Percentiles rank a stretch among this genome's conserved stretches.
Evolutionary conservation across 2,888 invertebrate species (phyloP).

Genomic region (Macrosiphum euphorbiae): DNA sequence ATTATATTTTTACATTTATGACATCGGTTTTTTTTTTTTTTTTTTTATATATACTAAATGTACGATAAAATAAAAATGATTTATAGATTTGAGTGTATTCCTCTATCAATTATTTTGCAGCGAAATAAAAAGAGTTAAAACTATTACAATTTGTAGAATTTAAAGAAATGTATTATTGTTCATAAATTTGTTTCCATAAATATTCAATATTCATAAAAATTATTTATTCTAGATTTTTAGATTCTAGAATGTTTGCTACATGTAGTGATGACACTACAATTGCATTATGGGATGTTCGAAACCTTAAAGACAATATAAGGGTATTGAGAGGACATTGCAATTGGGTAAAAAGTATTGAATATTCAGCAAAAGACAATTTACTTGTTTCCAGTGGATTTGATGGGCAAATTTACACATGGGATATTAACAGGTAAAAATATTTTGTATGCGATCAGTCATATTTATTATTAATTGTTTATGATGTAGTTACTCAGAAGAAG

Average conservation of each 20-base stretch:
- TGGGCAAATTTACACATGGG: constrained; percentile 94
- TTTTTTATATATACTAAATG: too few relatives aligned
- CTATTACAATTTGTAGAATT: neutral
- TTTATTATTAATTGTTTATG: constrained; percentile 40
- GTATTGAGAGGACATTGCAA: constrained; percentile 89
- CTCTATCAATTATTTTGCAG: neutral
- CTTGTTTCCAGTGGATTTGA: constrained; percentile 94
- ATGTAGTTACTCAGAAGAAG: constrained; percentile 78
- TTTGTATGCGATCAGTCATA: neutral
- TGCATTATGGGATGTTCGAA: constrained; percentile 92
- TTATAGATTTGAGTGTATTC: neutral
- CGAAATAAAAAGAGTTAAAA: neutral
- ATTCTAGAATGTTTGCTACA: constrained; percentile 88
- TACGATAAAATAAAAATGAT: neutral
- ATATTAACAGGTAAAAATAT: constrained; percentile 81
- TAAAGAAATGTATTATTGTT: neutral
- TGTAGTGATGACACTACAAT: constrained; percentile 95
- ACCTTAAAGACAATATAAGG: constrained; percentile 82
- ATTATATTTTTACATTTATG: neutral
- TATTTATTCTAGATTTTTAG: constrained; percentile 80
- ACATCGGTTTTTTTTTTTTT: neutral
- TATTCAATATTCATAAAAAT: neutral
- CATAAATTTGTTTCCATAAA: neutral
- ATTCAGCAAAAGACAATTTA: constrained; percentile 85
- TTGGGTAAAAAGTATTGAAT: constrained; percentile 98